Evolutionary conservation across 2,888 invertebrate genomes (phyloP).

Genomic region (Trichopria drosophilae): DNA sequence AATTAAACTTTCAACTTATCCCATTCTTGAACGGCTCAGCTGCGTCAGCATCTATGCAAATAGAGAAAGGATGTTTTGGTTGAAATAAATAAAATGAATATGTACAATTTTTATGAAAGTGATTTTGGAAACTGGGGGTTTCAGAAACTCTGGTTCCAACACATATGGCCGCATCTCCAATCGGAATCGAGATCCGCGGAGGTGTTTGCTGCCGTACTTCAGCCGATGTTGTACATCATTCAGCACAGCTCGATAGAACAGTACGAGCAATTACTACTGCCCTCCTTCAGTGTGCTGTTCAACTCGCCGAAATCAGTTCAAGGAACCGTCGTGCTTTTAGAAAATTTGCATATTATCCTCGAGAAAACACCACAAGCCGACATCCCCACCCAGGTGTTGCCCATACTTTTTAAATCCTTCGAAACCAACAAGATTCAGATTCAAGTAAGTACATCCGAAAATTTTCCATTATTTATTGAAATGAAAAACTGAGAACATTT

Average conservation of each 20-base stretch:
- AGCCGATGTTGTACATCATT: constrained; percentile 81
- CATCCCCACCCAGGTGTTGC: constrained; percentile 78
- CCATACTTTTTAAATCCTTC: constrained; percentile 82
- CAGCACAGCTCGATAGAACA: constrained; percentile 78
- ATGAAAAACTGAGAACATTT: constrained; percentile 1
- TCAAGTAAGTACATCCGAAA: constrained; percentile 67
- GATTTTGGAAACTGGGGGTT: too few relatives aligned
- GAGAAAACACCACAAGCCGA: constrained; percentile 83
- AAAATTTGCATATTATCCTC: constrained; percentile 85
- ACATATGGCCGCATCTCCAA: constrained; percentile 87
- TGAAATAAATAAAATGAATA: too few relatives aligned
- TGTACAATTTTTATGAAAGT: too few relatives aligned
- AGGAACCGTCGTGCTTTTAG: constrained; percentile 84
- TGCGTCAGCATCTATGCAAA: too few relatives aligned
- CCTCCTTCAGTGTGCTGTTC: constrained; percentile 80
- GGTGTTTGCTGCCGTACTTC: constrained; percentile 81
- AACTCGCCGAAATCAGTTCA: constrained; percentile 78
- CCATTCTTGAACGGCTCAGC: too few relatives aligned
- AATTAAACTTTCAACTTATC: too few relatives aligned
- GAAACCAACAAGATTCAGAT: constrained; percentile 88
- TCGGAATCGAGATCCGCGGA: constrained; percentile 84
- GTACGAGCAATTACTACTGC: constrained; percentile 79
- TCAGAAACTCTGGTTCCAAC: constrained; percentile 94
- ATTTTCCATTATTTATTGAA: background rate
- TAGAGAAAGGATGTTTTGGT: too few relatives aligned